A percentile compares a stretch with the other conserved stretches of the same genome.
Conservation (phyloP, 2,888 invertebrate genomes). For the Coleophora deauratella region DNA sequence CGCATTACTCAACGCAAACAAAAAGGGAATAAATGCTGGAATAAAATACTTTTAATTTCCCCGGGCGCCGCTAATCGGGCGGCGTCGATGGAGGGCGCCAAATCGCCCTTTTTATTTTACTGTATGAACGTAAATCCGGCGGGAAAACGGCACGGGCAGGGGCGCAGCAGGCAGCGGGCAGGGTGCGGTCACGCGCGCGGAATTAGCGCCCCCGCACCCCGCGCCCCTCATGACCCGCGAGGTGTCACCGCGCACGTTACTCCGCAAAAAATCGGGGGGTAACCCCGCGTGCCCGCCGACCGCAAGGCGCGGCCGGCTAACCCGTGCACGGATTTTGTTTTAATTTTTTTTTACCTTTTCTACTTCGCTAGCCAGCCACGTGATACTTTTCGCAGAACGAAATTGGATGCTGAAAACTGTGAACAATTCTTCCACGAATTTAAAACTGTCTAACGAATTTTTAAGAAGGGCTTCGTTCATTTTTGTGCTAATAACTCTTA, state of each 20-base stretch:
- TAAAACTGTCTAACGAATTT: no score
- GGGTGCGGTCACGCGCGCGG: constrained; percentile 59
- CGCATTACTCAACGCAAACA: constrained; percentile 60
- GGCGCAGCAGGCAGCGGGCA: constrained; percentile 20
- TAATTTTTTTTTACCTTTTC: constrained; percentile 53
- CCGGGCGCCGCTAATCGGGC: constrained; percentile 70
- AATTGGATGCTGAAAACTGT: constrained; percentile 1
- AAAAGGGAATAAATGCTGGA: constrained; percentile 67
- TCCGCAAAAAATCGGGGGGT: constrained; percentile 58
- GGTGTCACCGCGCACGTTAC: constrained; percentile 66
- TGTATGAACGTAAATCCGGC: constrained; percentile 69
- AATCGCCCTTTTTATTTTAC: constrained; percentile 72
- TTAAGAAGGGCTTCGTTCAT: no score
- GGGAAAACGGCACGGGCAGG: constrained; percentile 52
- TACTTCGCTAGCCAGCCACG: constrained; percentile 41
- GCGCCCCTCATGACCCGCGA: constrained; percentile 50
- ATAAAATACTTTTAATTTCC: constrained; percentile 73
- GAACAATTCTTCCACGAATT: no score
- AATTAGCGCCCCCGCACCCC: constrained; percentile 50
- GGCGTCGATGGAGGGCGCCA: constrained; percentile 66
- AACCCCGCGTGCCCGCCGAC: constrained; percentile 20
- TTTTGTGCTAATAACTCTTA: no score
- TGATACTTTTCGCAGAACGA: constrained; percentile 11
- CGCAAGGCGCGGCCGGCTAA: no score
- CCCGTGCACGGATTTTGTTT: constrained; percentile 50